Evolutionary conservation across 1,140 invertebrate genomes (phyloP).

Genomic region (Procambarus clarkii): DNA sequence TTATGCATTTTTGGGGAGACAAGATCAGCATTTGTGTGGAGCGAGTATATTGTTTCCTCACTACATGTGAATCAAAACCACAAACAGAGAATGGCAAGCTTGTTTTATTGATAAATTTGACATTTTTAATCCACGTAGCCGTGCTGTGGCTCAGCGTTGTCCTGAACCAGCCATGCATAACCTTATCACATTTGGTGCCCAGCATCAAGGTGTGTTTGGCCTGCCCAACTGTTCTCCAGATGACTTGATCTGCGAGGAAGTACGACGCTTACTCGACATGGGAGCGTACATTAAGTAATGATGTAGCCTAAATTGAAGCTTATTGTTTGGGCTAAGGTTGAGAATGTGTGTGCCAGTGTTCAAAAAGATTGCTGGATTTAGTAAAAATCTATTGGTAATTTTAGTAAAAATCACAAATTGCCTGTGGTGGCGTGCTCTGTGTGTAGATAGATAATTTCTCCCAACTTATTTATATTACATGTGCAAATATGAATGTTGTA

Average conservation of each 20-base stretch:
- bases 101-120: not conserved
- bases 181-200: conserved; percentile 94
- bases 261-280: conserved; percentile 86
- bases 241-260: conserved; percentile 85
- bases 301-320: not conserved
- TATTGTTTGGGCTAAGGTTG: not conserved
- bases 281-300: conserved; percentile 85
- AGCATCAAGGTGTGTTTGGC: conserved; percentile 86
- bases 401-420: too few relatives aligned
- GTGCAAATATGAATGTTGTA: too few relatives aligned
- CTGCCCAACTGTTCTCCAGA: conserved; percentile 83
- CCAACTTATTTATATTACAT: too few relatives aligned
- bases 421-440: too few relatives aligned
- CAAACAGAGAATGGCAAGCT: too few relatives aligned
- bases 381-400: too few relatives aligned
- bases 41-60: too few relatives aligned
- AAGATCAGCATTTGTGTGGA: too few relatives aligned
- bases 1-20: too few relatives aligned
- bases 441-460: too few relatives aligned
- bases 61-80: too few relatives aligned
- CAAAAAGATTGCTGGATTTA: too few relatives aligned
- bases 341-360: not conserved
- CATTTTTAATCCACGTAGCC: conserved; percentile 16
- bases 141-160: conserved; percentile 58
- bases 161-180: conserved; percentile 85